phyloP scores from a whole-genome alignment of 2,888 invertebrate species.

The Eustalomyia histrio region DNA sequence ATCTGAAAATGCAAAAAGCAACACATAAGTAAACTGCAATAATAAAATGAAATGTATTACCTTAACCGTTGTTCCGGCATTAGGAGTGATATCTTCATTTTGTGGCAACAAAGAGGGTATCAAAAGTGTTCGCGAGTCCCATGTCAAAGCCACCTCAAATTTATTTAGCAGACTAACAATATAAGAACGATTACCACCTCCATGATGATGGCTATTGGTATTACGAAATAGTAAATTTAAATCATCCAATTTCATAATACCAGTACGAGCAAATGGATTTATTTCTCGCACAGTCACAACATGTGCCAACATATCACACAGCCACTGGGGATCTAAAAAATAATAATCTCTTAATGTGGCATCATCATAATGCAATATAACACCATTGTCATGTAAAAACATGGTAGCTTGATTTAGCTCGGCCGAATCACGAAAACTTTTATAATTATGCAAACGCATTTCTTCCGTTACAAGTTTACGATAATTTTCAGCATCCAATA shows the following conservation, averaged over 20 bases:
- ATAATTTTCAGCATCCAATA: slow-evolving; percentile 90
- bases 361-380: slow-evolving; percentile 95
- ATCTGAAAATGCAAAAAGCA: slow-evolving; percentile 64
- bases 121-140: slow-evolving; percentile 94
- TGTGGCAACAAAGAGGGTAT: slow-evolving; percentile 95
- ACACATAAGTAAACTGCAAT: neutral
- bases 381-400: slow-evolving; percentile 98
- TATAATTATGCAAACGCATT: slow-evolving; percentile 78
- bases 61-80: slow-evolving; percentile 76
- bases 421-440: slow-evolving; percentile 86
- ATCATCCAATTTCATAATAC: slow-evolving; percentile 96
- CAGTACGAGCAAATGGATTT: slow-evolving; percentile 95
- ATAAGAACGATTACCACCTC: slow-evolving; percentile 84
- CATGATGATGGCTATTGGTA: slow-evolving; percentile 85
- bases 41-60: slow-evolving; percentile 53
- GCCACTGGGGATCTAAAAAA: slow-evolving; percentile 98
- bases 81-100: slow-evolving; percentile 82
- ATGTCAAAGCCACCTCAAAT: slow-evolving; percentile 97
- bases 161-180: slow-evolving; percentile 95
- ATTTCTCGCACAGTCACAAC: slow-evolving; percentile 98
- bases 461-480: slow-evolving; percentile 78
- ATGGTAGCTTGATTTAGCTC: slow-evolving; percentile 97
- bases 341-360: slow-evolving; percentile 96
- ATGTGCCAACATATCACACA: slow-evolving; percentile 98
- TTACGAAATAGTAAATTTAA: slow-evolving; percentile 95